phyloP scores from a whole-genome alignment of 2,888 invertebrate species.

The Lottia gigantea region DNA sequence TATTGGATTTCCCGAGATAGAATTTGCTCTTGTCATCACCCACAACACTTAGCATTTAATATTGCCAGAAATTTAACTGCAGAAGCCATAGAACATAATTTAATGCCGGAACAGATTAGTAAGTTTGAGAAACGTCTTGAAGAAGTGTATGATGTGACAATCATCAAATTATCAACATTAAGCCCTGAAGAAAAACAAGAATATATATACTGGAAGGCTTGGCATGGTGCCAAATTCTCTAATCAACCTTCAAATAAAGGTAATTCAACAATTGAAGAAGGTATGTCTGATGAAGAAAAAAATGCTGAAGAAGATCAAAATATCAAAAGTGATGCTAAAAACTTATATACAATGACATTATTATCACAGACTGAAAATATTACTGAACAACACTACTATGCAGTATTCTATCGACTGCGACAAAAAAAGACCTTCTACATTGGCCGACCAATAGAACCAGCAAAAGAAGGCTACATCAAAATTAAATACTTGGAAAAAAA shows the following conservation, averaged over 20 bases:
- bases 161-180: constrained; percentile 5
- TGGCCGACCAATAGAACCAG: constrained; percentile 3
- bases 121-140: neutral
- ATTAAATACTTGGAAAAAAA: constrained; percentile 7
- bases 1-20: neutral
- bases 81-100: neutral
- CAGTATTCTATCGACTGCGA: neutral
- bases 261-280: neutral
- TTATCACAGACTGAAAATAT: neutral
- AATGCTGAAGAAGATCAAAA: too few species aligned
- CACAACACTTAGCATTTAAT: neutral
- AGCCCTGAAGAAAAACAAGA: constrained; percentile 10
- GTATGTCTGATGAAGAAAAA: too few species aligned
- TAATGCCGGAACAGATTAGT: neutral
- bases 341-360: neutral
- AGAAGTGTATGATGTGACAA: neutral
- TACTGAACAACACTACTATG: neutral
- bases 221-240: constrained; percentile 16
- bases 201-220: constrained; percentile 24
- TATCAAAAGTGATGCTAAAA: neutral
- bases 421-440: constrained; percentile 7
- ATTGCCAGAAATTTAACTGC: neutral
- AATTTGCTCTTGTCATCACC: neutral
- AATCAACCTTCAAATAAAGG: constrained; percentile 6
- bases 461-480: neutral